Base-by-base conservation (phyloP, 2,888 invertebrate genomes). In the Ectropis crepuscularia region DNA sequence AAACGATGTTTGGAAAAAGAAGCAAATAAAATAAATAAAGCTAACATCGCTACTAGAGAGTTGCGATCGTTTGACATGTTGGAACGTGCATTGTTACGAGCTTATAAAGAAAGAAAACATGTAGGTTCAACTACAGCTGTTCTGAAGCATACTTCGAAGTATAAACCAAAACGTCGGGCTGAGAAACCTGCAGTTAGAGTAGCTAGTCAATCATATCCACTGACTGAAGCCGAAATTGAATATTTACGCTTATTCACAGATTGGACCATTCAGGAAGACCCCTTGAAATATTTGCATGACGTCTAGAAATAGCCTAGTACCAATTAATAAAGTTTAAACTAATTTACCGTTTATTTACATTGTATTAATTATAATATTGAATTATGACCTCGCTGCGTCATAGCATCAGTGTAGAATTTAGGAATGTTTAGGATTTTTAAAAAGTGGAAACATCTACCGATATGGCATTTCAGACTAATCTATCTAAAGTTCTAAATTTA, bases 41-140 rank as follows among this genome's bases (percentile, higher is more conserved):
- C 95, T 0, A 89, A 93, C 61, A 83, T 89, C 36, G 95, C 95
- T 5, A 91, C 94, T 1, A 91, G 86, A 61, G 95, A 95, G 82
- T 88, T 95, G 53, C 79, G 88, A 38, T 85, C 90, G 51, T 92
- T 94, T 69, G 83, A 92, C 58, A 82, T 88, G 43, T 74, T 95
- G 45, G 90, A 93, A 68, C 80, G 81, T 51, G 82, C 87, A 51
- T 78, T 95, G 65, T 83, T 89, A 39, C 85, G 83, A 58, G 89
- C 93, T 1, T 74, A 86, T 85, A 75, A 90, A 77, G 37, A 55
- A 16, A 72, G 68, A 53, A 41, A 6, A 6, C n/a, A 38, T 42
- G 9, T 48, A 43, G 48, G n/a, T 12, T 6, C 53, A 53, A 42
- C n/a, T 10, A 7, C 8, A 9, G 8, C 7, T n/a, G 0, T 8